Conservation (phyloP, 2,888 invertebrate genomes). For the Dicycla oo region DNA sequence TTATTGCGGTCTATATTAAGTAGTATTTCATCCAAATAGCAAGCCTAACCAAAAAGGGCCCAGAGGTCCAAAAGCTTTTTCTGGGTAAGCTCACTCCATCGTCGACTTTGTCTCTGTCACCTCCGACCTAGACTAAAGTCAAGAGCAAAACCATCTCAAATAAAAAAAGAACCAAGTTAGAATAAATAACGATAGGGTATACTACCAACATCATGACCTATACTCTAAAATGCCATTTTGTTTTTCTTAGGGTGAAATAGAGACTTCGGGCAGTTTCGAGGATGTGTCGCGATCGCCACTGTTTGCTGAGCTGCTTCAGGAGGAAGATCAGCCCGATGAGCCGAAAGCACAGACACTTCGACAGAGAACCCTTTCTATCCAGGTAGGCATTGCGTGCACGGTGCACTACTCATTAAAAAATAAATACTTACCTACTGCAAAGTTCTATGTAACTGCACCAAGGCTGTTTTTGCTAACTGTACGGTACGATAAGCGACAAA, state of each 20-base stretch:
- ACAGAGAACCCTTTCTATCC: conserved; percentile 83
- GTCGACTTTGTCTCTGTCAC: no score
- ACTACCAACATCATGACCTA: background rate
- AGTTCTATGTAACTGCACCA: background rate
- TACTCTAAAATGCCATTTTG: conserved; percentile 1
- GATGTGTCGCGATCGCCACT: conserved; percentile 89
- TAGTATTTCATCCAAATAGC: background rate
- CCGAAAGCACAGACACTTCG: conserved; percentile 65
- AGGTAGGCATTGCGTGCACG: conserved; percentile 71
- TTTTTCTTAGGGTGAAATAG: conserved; percentile 90
- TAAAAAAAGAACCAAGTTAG: no score
- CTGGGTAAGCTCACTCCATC: no score
- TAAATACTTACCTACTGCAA: background rate
- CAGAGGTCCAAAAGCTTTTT: no score
- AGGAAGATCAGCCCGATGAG: conserved; percentile 79
- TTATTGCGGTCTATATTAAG: background rate
- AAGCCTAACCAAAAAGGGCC: background rate
- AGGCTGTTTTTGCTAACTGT: conserved; percentile 1
- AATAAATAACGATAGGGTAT: background rate
- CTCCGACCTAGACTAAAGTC: no score
- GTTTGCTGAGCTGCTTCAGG: conserved; percentile 86
- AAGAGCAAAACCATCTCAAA: no score
- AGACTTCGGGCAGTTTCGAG: conserved; percentile 89
- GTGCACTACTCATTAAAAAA: background rate
- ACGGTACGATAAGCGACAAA: background rate